Conservation (phyloP, 1,140 invertebrate genomes). For the Nasonia vitripennis region DNA sequence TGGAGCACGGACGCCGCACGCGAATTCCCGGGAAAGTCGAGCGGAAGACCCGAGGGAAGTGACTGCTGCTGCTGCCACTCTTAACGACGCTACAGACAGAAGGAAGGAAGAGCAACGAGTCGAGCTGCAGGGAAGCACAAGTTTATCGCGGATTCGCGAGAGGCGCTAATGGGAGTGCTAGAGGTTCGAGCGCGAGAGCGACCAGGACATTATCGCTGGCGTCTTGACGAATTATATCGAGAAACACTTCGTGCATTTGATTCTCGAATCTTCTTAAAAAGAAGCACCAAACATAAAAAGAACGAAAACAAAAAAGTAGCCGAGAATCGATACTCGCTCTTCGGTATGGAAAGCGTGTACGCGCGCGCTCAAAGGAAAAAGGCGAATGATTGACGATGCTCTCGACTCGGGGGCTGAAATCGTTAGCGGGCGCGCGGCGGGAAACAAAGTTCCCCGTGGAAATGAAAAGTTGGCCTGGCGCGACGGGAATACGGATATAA, state of each 20-base stretch:
- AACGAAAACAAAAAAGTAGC: not conserved
- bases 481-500: slow-evolving; percentile 9
- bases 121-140: not conserved
- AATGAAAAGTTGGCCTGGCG: slow-evolving; percentile 35
- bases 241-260: not conserved
- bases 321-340: slow-evolving; percentile 16
- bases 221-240: not conserved
- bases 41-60: slow-evolving; percentile 17
- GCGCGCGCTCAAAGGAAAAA: not conserved
- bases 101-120: slow-evolving; percentile 30
- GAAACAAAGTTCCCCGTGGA: slow-evolving; percentile 33
- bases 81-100: slow-evolving; percentile 28
- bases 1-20: not conserved
- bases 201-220: not conserved
- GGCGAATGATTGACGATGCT: slow-evolving; percentile 40
- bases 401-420: slow-evolving; percentile 20
- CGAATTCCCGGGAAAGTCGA: slow-evolving; percentile 11
- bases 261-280: not conserved
- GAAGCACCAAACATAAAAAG: not conserved
- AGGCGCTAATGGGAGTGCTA: slow-evolving; percentile 13
- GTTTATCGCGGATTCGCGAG: slow-evolving; percentile 9
- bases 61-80: not conserved
- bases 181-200: not conserved
- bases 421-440: not conserved
- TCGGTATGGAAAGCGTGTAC: slow-evolving; percentile 24